phyloP scores from a whole-genome alignment of 2,113 vertebrate genomes.

The Xyrauchen texanus region DNA sequence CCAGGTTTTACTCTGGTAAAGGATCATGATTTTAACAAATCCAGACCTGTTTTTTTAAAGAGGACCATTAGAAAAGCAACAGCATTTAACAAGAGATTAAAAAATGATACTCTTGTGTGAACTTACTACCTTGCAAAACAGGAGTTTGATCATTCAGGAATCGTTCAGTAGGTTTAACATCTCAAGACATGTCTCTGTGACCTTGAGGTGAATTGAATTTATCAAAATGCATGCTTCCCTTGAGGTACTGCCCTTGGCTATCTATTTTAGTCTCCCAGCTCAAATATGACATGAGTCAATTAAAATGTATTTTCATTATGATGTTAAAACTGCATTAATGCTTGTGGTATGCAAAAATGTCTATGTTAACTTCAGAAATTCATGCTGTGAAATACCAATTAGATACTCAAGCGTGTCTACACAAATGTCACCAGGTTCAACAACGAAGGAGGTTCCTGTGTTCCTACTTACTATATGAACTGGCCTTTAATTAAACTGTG shows the following conservation, averaged over 20 bases:
- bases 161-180: slow-evolving; percentile 37
- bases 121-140: slow-evolving; percentile 28
- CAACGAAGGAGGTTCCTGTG: background rate
- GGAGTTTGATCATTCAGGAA: slow-evolving; percentile 34
- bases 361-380: slow-evolving; percentile 39
- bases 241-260: slow-evolving; percentile 27
- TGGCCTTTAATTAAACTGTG: too few relatives aligned
- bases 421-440: slow-evolving; percentile 16
- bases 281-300: slow-evolving; percentile 48
- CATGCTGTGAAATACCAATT: slow-evolving; percentile 44
- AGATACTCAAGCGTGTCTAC: slow-evolving; percentile 12
- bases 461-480: background rate
- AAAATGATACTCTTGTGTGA: background rate
- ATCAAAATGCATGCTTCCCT: slow-evolving; percentile 37
- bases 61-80: background rate
- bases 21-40: too few relatives aligned
- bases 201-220: slow-evolving; percentile 53
- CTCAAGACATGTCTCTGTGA: slow-evolving; percentile 30
- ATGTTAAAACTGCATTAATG: slow-evolving; percentile 39
- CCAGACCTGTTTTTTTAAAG: too few relatives aligned
- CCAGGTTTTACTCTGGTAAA: too few relatives aligned
- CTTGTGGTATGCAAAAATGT: slow-evolving; percentile 15
- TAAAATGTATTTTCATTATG: slow-evolving; percentile 48
- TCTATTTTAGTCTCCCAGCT: slow-evolving; percentile 32
- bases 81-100: background rate